A percentile compares a stretch with the other conserved stretches of the same genome.
Evolutionary conservation across 2,888 invertebrate species (phyloP).

Genomic region (Acrobeloides nanus): DNA sequence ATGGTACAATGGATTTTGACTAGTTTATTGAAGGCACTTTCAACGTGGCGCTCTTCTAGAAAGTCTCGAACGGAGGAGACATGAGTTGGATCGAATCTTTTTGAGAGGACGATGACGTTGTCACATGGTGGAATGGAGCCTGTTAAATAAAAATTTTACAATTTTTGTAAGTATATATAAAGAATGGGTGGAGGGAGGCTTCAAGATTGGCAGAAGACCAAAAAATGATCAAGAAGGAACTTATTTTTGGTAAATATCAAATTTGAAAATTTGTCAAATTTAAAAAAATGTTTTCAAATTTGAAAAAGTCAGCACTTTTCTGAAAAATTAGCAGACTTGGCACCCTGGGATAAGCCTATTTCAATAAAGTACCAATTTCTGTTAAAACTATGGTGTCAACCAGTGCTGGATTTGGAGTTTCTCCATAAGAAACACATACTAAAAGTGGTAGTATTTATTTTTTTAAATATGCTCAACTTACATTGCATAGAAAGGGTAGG

Average conservation of each 20-base stretch:
- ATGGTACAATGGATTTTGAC: conserved; percentile 16
- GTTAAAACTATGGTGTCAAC: too few relatives aligned
- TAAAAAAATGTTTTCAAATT: too few relatives aligned
- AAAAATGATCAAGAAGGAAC: too few relatives aligned
- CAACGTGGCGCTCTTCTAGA: conserved; percentile 16
- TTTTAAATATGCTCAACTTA: background rate
- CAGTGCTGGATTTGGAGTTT: too few relatives aligned
- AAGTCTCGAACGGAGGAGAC: conserved; percentile 14
- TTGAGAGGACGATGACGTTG: conserved; percentile 20
- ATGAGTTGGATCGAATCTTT: conserved; percentile 1
- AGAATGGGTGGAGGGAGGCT: conserved; percentile 2
- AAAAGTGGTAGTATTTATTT: too few relatives aligned
- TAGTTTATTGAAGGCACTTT: conserved; percentile 12
- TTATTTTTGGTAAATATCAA: too few relatives aligned
- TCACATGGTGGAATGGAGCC: conserved; percentile 26
- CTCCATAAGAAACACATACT: too few relatives aligned
- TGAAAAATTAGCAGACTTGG: too few relatives aligned
- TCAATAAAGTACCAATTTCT: too few relatives aligned
- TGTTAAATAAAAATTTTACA: conserved; percentile 12
- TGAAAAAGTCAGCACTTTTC: too few relatives aligned
- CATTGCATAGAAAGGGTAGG: conserved; percentile 12
- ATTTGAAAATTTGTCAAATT: too few relatives aligned
- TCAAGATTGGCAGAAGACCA: background rate
- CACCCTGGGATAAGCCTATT: too few relatives aligned
- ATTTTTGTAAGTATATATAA: background rate